Percentiles rank a stretch among this genome's conserved stretches.
Conservation (phyloP, 2,797 vertebrate species). For the Labeo calbasu region DNA sequence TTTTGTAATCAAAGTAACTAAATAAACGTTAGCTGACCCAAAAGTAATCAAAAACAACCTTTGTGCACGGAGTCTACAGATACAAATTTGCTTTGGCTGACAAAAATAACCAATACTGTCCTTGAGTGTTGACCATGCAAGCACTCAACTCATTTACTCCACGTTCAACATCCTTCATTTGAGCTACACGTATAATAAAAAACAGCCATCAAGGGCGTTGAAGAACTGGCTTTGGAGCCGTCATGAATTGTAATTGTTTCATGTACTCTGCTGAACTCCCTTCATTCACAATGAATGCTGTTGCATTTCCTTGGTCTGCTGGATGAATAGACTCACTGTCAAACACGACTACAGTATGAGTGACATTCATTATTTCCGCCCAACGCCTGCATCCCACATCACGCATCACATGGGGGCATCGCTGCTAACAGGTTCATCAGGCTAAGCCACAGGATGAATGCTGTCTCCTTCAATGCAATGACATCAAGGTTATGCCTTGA, state of each 20-base stretch:
- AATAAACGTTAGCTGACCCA: not conserved
- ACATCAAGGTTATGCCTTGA: not conserved
- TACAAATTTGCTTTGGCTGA: not conserved
- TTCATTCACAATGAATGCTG: conserved; percentile 7
- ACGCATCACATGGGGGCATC: not conserved
- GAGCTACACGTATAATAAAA: not conserved
- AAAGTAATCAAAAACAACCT: not conserved
- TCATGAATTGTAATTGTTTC: not conserved
- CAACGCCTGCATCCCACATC: conserved; percentile 10
- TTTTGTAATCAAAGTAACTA: not conserved
- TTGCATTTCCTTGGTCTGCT: not conserved
- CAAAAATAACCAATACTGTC: not conserved
- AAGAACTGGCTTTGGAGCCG: not conserved
- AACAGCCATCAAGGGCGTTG: not conserved
- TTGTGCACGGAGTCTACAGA: not conserved
- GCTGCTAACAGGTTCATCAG: conserved; percentile 33
- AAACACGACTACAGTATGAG: conserved; percentile 3
- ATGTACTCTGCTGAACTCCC: not conserved
- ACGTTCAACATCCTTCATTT: not conserved
- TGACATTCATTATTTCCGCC: conserved; percentile 19
- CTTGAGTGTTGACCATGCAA: not conserved
- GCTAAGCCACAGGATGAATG: conserved; percentile 6
- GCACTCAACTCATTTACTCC: not conserved
- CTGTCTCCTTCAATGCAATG: not conserved
- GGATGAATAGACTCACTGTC: conserved; percentile 24